phyloP scores from a whole-genome alignment of 2,888 invertebrate species.

The Phoenoteleia sp. region DNA sequence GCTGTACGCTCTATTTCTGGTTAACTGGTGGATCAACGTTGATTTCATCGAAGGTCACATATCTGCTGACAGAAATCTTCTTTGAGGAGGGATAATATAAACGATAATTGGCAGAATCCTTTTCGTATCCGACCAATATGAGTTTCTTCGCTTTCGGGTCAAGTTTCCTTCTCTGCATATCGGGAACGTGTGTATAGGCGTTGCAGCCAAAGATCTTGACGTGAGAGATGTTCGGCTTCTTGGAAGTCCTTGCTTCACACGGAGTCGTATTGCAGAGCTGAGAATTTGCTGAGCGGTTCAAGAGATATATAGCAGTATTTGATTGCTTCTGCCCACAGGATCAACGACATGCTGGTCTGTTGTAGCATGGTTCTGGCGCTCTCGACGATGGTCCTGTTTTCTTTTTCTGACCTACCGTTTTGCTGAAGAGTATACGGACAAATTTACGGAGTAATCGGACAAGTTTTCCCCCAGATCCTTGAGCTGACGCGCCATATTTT shows the following conservation, averaged over 20 bases:
- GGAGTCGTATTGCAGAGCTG: conserved; percentile 26
- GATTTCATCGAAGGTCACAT: background rate
- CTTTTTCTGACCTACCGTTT: conserved; percentile 62
- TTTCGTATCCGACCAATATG: conserved; percentile 58
- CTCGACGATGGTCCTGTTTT: conserved; percentile 69
- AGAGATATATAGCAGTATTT: conserved; percentile 29
- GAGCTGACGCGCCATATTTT: conserved; percentile 69
- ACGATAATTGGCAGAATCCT: conserved; percentile 33
- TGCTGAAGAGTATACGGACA: conserved; percentile 69
- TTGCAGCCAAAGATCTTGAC: background rate
- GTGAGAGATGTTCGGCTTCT: conserved; percentile 62
- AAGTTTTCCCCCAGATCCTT: conserved; percentile 67
- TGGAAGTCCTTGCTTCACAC: conserved; percentile 67
- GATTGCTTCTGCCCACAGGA: conserved; percentile 75
- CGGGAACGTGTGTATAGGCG: too few species aligned
- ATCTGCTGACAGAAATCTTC: background rate
- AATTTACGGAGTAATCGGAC: too few species aligned
- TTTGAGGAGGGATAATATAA: background rate
- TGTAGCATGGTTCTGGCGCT: conserved; percentile 66
- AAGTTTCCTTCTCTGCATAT: conserved; percentile 51
- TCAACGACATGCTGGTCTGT: conserved; percentile 39
- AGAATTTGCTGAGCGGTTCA: background rate
- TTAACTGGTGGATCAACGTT: background rate
- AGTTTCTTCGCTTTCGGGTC: conserved; percentile 65
- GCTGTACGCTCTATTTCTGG: background rate